Evolutionary conservation across 2,113 vertebrate genomes (phyloP).

Genomic region (human): DNA sequence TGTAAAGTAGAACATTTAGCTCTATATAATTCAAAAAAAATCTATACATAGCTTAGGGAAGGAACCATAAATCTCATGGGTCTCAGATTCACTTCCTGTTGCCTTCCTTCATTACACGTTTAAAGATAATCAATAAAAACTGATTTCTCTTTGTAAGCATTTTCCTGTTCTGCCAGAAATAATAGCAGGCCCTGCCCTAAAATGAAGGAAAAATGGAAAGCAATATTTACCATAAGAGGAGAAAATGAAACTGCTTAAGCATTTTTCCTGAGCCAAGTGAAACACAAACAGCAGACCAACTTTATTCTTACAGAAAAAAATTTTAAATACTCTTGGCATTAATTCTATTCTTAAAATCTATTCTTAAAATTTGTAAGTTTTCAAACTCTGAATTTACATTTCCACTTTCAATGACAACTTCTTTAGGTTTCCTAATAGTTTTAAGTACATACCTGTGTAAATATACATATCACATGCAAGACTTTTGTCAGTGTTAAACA

Average conservation of each 20-base stretch:
- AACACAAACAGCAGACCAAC: slow-evolving; percentile 59
- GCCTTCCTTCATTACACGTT: slow-evolving; percentile 51
- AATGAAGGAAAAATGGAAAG: slow-evolving; percentile 62
- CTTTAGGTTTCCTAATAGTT: neutral
- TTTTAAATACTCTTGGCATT: neutral
- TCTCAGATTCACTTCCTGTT: slow-evolving; percentile 62
- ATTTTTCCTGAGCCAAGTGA: slow-evolving; percentile 29
- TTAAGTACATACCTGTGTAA: neutral
- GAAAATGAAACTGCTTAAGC: slow-evolving; percentile 40
- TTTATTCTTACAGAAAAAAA: slow-evolving; percentile 49
- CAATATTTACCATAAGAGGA: slow-evolving; percentile 59
- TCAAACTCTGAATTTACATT: neutral
- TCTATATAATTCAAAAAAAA: slow-evolving; percentile 55
- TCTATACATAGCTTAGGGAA: slow-evolving; percentile 38
- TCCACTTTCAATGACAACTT: neutral
- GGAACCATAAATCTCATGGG: slow-evolving; percentile 47
- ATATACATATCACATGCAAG: neutral
- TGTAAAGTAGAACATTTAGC: slow-evolving; percentile 40
- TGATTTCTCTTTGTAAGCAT: slow-evolving; percentile 73
- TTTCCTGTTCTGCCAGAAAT: slow-evolving; percentile 52
- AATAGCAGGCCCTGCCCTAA: slow-evolving; percentile 20
- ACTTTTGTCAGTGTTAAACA: neutral
- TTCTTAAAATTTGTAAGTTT: slow-evolving; percentile 46
- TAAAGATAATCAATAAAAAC: slow-evolving; percentile 75
- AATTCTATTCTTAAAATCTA: neutral